Evolutionary conservation across 2,888 invertebrate genomes (phyloP).

Genomic region (Luffia ferchaultella): DNA sequence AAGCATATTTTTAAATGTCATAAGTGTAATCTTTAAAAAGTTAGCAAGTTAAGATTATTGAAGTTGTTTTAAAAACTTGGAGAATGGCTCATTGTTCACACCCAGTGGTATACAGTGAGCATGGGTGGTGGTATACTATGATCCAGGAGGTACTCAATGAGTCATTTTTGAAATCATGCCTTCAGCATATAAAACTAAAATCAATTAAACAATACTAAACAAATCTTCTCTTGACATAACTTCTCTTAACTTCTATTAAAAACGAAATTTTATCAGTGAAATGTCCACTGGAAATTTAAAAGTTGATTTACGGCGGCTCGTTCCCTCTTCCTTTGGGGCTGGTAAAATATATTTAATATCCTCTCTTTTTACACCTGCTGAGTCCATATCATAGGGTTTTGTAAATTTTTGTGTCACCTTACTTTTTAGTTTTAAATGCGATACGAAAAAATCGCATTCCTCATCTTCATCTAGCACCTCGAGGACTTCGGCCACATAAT

Average conservation of each 20-base stretch:
- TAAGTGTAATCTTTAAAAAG: too few species aligned
- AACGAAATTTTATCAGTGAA: not conserved
- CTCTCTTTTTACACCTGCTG: not conserved
- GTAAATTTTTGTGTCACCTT: not conserved
- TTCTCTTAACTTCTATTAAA: not conserved
- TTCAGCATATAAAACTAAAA: too few species aligned
- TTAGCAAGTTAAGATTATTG: too few species aligned
- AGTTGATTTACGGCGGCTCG: not conserved
- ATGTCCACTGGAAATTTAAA: not conserved
- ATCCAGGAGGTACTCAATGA: too few species aligned
- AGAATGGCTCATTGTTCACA: too few species aligned
- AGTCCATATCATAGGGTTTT: not conserved
- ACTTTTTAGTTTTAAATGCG: not conserved
- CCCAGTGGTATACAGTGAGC: too few species aligned
- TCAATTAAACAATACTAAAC: too few species aligned
- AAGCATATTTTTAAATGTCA: too few species aligned
- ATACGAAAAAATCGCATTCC: not conserved
- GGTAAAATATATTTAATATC: not conserved
- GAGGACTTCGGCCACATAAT: not conserved
- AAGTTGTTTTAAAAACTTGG: too few species aligned
- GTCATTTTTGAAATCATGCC: too few species aligned
- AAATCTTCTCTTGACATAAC: too few species aligned
- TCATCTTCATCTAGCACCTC: not conserved
- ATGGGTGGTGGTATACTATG: too few species aligned
- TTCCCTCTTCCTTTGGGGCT: not conserved